Conservation (phyloP, 1,140 invertebrate genomes). For the Euborellia annulipes region DNA sequence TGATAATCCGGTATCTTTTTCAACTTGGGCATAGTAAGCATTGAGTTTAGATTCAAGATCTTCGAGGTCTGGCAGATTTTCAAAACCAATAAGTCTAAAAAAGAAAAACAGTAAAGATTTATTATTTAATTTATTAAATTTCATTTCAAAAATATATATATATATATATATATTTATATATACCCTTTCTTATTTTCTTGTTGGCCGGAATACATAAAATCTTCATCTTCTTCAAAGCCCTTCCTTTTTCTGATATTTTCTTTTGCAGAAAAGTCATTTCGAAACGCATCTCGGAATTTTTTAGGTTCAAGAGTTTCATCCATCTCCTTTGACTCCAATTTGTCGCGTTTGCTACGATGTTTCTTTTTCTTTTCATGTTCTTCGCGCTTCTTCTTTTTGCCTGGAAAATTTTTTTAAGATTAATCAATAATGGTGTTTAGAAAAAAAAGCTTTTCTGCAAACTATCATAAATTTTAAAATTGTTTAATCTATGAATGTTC, state of each 20-base stretch:
- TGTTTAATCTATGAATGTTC: neutral
- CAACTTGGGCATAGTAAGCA: conserved; percentile 61
- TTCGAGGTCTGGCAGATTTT: conserved; percentile 50
- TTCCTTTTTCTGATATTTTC: conserved; percentile 9
- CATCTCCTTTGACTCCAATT: conserved; percentile 29
- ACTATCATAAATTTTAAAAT: neutral
- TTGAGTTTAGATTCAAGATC: conserved; percentile 58
- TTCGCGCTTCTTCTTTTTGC: conserved; percentile 41
- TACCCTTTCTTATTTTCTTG: conserved; percentile 13
- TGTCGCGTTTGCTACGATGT: conserved; percentile 26
- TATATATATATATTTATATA: too few species aligned
- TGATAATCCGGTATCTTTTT: conserved; percentile 43
- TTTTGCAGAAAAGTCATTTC: conserved; percentile 30
- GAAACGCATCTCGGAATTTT: conserved; percentile 45
- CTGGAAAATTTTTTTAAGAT: conserved; percentile 19
- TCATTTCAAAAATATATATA: neutral
- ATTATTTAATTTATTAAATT: neutral
- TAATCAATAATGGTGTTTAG: neutral
- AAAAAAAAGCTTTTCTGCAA: neutral
- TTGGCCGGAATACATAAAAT: conserved; percentile 12
- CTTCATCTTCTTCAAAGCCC: conserved; percentile 16
- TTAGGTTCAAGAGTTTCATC: conserved; percentile 39
- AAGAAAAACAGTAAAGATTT: conserved; percentile 4
- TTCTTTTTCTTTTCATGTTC: conserved; percentile 41
- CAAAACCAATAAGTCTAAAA: conserved; percentile 23